Percentiles rank a stretch among this genome's conserved stretches.
These are phyloP conservation scores for Rhinoraja longicauda DNA, from an alignment of 2,797 vertebrate genomes.

Conservation along the genomic window DNA sequence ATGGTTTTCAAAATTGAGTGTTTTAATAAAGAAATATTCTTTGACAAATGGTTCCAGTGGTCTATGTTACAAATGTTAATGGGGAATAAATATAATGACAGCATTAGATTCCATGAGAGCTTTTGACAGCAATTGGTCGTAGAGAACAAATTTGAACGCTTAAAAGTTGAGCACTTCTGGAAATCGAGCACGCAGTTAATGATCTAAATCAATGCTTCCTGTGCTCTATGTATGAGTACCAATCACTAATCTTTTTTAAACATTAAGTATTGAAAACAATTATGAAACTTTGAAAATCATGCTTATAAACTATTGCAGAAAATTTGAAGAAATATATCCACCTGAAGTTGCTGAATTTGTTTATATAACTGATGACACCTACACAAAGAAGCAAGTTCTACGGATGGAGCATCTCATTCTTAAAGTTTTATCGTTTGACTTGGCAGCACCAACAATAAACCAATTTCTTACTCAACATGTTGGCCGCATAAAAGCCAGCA, in stretches of 20 bases:
- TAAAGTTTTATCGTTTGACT: conserved; percentile 93
- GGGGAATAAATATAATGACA: no score
- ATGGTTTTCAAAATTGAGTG: no score
- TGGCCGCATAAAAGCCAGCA: conserved; percentile 61
- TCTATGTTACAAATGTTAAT: no score
- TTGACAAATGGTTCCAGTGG: no score
- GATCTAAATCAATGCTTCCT: not conserved
- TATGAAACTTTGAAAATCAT: not conserved
- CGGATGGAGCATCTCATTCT: conserved; percentile 96
- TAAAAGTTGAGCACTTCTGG: not conserved
- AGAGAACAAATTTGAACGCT: not conserved
- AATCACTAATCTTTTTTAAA: not conserved
- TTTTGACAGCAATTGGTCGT: not conserved
- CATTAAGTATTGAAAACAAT: not conserved
- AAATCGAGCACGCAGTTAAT: not conserved
- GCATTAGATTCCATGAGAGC: not conserved
- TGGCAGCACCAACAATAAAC: conserved; percentile 86
- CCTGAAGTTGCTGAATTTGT: conserved; percentile 97
- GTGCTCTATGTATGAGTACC: not conserved
- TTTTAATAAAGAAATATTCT: no score
- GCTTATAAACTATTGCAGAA: conserved; percentile 58
- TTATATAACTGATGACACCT: conserved; percentile 98
- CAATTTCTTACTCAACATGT: conserved; percentile 96
- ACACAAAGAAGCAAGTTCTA: conserved; percentile 94
- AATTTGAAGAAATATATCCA: conserved; percentile 98